Conservation (phyloP, 2,113 vertebrate species). For the Etia nguti region DNA sequence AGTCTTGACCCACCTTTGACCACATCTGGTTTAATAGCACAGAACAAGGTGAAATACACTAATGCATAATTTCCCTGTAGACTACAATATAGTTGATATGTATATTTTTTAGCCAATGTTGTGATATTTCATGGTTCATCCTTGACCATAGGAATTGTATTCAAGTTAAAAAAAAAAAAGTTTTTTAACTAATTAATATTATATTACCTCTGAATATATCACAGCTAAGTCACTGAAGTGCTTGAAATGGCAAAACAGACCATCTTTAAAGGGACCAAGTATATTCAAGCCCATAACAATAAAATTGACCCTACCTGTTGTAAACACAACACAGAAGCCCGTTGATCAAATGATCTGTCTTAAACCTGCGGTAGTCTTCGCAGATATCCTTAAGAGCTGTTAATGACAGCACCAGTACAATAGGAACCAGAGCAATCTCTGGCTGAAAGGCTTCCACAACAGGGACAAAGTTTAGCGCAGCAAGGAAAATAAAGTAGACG, state of each 20-base stretch:
- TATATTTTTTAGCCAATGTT: not conserved
- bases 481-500: conserved; percentile 67
- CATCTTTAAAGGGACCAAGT: not conserved
- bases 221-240: not conserved
- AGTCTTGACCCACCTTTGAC: not conserved
- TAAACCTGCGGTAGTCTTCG: conserved; percentile 63
- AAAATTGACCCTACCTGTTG: conserved; percentile 47
- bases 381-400: conserved; percentile 64
- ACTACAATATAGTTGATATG: not conserved
- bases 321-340: conserved; percentile 48
- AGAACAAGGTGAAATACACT: not conserved
- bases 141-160: not conserved
- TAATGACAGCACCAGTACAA: conserved; percentile 42
- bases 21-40: not conserved
- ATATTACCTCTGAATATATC: not conserved
- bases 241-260: not conserved
- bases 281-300: not conserved
- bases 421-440: conserved; percentile 53
- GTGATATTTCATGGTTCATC: not conserved
- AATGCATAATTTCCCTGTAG: not conserved
- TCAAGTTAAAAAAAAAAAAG: too few species aligned
- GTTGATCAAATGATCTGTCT: conserved; percentile 55
- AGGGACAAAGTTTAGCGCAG: conserved; percentile 65
- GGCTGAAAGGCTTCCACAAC: conserved; percentile 68
- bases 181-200: not conserved